Evolutionary conservation across 1,140 invertebrate genomes (phyloP), one percentile per base, ranked within the genome.

Genomic region (Drosophila hydei): DNA sequence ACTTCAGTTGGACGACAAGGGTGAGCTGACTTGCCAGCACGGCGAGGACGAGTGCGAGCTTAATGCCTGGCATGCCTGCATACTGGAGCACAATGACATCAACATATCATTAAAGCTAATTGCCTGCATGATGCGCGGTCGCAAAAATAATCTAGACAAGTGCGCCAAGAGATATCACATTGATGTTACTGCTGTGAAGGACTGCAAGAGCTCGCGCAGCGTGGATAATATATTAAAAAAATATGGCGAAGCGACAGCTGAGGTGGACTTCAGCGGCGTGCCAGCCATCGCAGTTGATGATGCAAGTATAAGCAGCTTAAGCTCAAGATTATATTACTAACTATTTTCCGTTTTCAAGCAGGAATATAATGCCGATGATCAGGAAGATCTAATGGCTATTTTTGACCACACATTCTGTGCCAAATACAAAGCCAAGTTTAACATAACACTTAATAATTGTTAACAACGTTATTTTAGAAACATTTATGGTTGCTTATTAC

Each of bases 51-150:
- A 91, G 47, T 91, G 91, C 50, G 75, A 91, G 27, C 33, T 91
- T 16, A 91, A 91, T 76, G 85, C 88, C 7, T 74, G 89, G 71
- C 90, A 91, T 54, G 90, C 52, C 27, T 91, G 91, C 59, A 79
- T 91, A n/a, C 63, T 91, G 54, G 89, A 91, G 27, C 73, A 91
- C 36, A 74, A 80, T 33, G 62, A 56, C 9, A 63, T 73, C 5
- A 33, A 16, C 11, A 62, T 70, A 4, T 75, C 89, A 43, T 40
- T 91, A 4, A 71, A 84, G 38, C 48, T 91, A 12, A 90, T 91
- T 36, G 58, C 77, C 25, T 91, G 91, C 72, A 72, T 91, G 77
- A 77, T 91, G 77, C 55, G 67, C 11, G 45, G 75, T 23, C 70
- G 72, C 40, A 63, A 73, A 25, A 84, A 77, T 18, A 69, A 63